Conservation (phyloP, 2,888 invertebrate species). For the Blastobasis adustella region DNA sequence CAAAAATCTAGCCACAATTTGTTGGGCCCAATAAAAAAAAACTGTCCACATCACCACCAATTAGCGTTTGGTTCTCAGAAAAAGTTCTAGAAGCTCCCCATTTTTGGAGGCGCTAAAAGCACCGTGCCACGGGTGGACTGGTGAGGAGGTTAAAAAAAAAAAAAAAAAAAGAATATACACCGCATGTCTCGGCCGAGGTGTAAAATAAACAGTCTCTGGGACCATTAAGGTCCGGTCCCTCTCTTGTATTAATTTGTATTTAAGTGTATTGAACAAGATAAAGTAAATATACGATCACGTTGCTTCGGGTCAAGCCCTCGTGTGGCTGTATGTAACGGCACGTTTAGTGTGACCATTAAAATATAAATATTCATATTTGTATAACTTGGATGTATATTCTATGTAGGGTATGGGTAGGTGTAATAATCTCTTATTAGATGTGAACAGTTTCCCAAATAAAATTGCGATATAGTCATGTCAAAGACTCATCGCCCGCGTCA, state of each 20-base stretch:
- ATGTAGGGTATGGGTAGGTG: no score
- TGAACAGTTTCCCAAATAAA: no score
- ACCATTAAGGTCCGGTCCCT: conserved; percentile 67
- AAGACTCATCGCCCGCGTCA: no score
- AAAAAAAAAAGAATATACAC: conserved; percentile 49
- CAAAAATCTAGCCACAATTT: not conserved
- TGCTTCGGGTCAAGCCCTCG: conserved; percentile 31
- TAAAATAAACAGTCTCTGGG: conserved; percentile 68
- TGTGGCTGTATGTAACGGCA: not conserved
- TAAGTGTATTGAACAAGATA: conserved; percentile 75
- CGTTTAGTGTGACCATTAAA: no score
- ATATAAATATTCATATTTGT: no score
- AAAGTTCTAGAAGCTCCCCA: conserved; percentile 26
- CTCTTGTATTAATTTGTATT: conserved; percentile 74
- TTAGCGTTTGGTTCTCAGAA: conserved; percentile 34
- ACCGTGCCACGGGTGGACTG: conserved; percentile 22
- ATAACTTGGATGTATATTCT: no score
- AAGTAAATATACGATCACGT: conserved; percentile 66
- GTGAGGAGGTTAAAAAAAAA: conserved; percentile 42
- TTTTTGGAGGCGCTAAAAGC: conserved; percentile 60
- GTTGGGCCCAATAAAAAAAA: no score
- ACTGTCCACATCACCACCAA: conserved; percentile 12
- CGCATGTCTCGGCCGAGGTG: conserved; percentile 64
- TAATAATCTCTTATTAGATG: no score
- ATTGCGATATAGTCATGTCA: no score